Base-by-base conservation (phyloP, 2,113 vertebrate species). In the Pollimyrus isidori region DNA sequence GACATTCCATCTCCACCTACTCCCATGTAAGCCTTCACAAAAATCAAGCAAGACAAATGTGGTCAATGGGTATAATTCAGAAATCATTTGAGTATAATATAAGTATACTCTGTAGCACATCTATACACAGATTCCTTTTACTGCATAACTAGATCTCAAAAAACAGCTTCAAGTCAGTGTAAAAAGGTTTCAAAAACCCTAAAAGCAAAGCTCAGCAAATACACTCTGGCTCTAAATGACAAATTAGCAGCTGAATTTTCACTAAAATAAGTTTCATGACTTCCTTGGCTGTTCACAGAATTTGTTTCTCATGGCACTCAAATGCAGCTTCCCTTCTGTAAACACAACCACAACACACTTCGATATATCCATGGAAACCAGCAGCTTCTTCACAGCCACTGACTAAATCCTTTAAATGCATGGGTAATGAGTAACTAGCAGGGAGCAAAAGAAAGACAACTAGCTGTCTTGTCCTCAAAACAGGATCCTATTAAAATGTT, bases 1-100 rank as follows among this genome's bases (percentile, higher is more conserved):
- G 73, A 80, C 73, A 80, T 80, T 42, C 30, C 73, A 80, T 80
- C 73, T 80, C 73, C 73, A 80, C 73, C 73, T 42, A 42, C 73
- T 80, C 35, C 73, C 19, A 80, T 19, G 11, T 80, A 80, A 42
- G 73, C 35, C 73, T 80, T 80, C 73, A 80, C 30, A 80, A 19
- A 80, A 80, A 13, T 80, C 35, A 80, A 80, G 73, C 15, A 39
- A 80, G 30, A 80, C 35, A 42, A 76, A 76, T 15, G 73, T 80
- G 73, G 35, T 80, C 13, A 80, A 35, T 35, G 35, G 35, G 73
- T 6, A 80, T 42, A 80, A 80, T 42, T 80, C 35, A 80, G 5
- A 80, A 80, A 42, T 39, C 73, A 30, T 73, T 19, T 3, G 69
- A 76, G 30, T 76, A 76, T 15, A 73, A 73, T 73, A 30, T 39